These are phyloP conservation scores for Tapera naevia DNA, from an alignment of 2,797 vertebrate species.

Conservation along the genomic window DNA sequence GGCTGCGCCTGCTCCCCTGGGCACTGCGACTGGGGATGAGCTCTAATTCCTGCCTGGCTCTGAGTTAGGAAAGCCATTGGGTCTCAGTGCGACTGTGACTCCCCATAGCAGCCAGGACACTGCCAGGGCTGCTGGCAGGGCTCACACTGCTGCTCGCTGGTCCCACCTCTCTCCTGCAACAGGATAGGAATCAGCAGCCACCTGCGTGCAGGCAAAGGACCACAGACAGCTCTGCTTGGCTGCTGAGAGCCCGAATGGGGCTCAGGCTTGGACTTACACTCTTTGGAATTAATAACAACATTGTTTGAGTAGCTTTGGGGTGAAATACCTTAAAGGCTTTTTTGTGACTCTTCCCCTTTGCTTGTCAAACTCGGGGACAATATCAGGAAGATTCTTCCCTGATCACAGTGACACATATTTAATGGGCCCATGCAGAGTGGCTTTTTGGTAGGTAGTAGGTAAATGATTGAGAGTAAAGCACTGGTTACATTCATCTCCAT, in stretches of 20 bases:
- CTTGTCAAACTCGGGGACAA: background rate
- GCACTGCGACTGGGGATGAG: background rate
- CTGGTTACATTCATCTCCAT: background rate
- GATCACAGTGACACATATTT: too few relatives aligned
- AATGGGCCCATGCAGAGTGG: background rate
- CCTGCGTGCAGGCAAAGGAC: fast-evolving
- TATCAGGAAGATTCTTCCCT: background rate
- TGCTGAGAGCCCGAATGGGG: background rate
- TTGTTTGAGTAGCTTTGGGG: background rate
- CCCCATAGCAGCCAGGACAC: fast-evolving
- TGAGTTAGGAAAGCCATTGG: background rate
- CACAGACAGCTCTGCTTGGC: background rate
- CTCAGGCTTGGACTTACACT: background rate
- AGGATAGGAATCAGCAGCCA: background rate
- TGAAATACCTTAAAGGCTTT: background rate
- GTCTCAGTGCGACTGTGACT: background rate
- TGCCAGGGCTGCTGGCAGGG: background rate
- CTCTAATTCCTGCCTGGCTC: background rate
- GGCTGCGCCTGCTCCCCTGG: fast-evolving
- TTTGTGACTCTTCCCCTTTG: background rate
- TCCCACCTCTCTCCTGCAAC: background rate
- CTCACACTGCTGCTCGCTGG: background rate
- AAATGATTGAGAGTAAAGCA: background rate
- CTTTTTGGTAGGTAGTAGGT: background rate
- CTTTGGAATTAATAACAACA: background rate